Evolutionary conservation across 2,888 invertebrate species (phyloP), one percentile per base, ranked within the genome.

Genomic region (Leucoma salicis): DNA sequence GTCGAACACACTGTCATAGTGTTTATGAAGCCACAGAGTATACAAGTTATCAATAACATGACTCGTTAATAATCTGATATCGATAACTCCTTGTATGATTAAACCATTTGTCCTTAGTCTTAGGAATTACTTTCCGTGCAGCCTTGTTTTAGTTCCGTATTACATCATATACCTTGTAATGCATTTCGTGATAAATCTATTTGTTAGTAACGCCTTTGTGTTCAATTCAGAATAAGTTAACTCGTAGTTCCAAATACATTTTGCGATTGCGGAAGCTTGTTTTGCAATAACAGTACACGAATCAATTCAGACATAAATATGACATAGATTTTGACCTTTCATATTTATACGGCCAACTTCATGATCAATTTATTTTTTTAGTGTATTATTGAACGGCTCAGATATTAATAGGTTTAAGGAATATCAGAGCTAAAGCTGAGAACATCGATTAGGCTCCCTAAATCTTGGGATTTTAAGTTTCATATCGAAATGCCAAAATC

Each of bases 81-180:
- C 41, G 43, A 40, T 49, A 45, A 40, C 31, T 36, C 18, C 37
- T 35, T 25, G 53, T 35, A 53, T 74, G 74, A 73, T 70, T 67
- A 70, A 76, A 74, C 71, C 79, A 75, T 67, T 57, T 66, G 78
- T 66, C 83, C 83, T 85, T 75, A 69, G 59, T 65, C 59, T 54
- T 70, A 66, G 64, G 63, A 63, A 69, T 69, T 74, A 70, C 74
- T 79, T 87, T 88, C 84, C 86, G 87, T 78, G 59, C 66, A 78
- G 74, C 88, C 88, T 89, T 86, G 88, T 68, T 42, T 51, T 41
- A 48, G 74, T 80, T 88, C 88, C 88, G 69, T 66, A 86, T 88
- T 88, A 87, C 88, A 85, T 87, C 85, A 88, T 74, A 57, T 63
- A 67, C 64, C 10, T 61, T 69, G 70, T 69, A 81, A 70, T 81